Conservation (phyloP, 2,113 vertebrate genomes). For the Phalacrocorax aristotelis region DNA sequence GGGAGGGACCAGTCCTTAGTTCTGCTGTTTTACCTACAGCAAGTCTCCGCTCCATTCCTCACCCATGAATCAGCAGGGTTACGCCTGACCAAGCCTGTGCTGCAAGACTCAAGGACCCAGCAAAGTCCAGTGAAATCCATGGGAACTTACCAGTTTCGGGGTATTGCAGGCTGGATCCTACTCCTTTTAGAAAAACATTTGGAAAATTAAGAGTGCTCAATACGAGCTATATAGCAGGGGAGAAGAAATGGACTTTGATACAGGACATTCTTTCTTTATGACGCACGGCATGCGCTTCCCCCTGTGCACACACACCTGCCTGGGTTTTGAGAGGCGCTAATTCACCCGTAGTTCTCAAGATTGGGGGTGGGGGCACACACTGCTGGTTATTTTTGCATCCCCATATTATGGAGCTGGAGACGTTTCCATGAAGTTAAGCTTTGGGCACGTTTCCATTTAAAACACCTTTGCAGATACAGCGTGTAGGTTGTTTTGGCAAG, state of each 20-base stretch:
- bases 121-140: neutral
- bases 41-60: neutral
- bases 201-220: neutral
- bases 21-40: neutral
- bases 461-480: conserved; percentile 38
- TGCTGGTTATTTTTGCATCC: neutral
- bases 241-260: conserved; percentile 37
- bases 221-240: neutral
- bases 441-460: conserved; percentile 51
- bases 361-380: neutral
- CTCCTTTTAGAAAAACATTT: neutral
- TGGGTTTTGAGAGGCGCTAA: neutral
- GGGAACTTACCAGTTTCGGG: neutral
- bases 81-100: neutral
- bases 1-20: neutral
- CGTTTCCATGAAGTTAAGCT: neutral
- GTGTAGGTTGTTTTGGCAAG: conserved; percentile 33
- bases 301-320: conserved; percentile 3
- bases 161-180: neutral
- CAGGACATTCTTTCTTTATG: conserved; percentile 14
- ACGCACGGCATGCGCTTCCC: neutral
- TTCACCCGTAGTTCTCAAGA: neutral
- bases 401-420: neutral
- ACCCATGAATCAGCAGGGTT: neutral
- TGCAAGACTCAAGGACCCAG: neutral